phyloP scores from a whole-genome alignment of 2,113 vertebrate genomes.

The cattle (Bos taurus) region DNA sequence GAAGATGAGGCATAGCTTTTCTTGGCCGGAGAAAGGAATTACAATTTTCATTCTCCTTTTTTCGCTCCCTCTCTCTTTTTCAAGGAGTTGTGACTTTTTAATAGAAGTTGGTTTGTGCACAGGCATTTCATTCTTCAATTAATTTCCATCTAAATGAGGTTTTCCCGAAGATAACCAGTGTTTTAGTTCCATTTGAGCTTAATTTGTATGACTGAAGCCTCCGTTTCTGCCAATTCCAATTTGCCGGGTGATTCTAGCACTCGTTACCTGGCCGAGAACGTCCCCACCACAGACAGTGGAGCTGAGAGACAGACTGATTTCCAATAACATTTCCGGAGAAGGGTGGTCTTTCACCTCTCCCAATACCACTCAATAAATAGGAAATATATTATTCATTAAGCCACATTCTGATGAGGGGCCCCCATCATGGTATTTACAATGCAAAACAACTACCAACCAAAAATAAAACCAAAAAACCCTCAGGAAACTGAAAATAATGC shows the following conservation, averaged over 20 bases:
- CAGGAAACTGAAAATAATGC: constrained; percentile 30
- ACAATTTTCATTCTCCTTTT: neutral
- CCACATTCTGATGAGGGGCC: constrained; percentile 47
- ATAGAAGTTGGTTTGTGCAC: constrained; percentile 46
- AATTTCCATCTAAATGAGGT: constrained; percentile 71
- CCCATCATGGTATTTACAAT: constrained; percentile 81
- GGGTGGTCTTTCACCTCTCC: constrained; percentile 42
- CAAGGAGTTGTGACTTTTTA: constrained; percentile 49
- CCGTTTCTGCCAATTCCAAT: constrained; percentile 32
- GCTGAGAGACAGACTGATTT: neutral
- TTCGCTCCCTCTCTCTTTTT: neutral
- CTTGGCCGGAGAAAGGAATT: neutral
- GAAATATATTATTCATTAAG: constrained; percentile 86
- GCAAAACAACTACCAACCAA: constrained; percentile 81
- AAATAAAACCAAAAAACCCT: neutral
- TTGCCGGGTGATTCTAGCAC: neutral
- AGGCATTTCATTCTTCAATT: constrained; percentile 55
- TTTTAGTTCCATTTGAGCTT: constrained; percentile 54
- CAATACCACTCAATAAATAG: constrained; percentile 84
- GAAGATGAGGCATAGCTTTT: neutral
- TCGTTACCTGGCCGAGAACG: constrained; percentile 10
- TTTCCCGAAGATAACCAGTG: constrained; percentile 47
- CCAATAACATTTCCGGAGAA: neutral
- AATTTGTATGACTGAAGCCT: constrained; percentile 58
- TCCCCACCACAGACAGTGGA: neutral